Evolutionary conservation across 2,797 vertebrate genomes (phyloP).

Genomic region (Eutrigla gurnardus): DNA sequence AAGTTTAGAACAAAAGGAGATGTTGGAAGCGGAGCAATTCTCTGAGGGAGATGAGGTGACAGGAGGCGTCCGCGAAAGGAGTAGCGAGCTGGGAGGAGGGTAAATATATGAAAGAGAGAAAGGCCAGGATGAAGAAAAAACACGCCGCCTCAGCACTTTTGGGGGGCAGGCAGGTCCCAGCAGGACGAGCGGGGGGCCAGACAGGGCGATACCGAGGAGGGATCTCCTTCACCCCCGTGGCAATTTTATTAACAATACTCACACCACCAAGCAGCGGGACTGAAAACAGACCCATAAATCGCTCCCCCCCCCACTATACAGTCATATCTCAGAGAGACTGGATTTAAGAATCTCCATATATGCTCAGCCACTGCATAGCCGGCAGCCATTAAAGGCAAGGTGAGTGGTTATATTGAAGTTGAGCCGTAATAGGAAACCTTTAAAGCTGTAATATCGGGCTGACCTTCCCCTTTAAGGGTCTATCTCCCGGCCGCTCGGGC

Average conservation of each 20-base stretch:
- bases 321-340: slow-evolving; percentile 64
- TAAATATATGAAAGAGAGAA: slow-evolving; percentile 41
- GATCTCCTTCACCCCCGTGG: slow-evolving; percentile 60
- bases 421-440: slow-evolving; percentile 81
- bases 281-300: slow-evolving; percentile 65
- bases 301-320: slow-evolving; percentile 33
- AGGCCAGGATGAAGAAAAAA: slow-evolving; percentile 45
- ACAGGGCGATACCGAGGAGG: slow-evolving; percentile 40
- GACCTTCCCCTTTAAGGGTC: slow-evolving; percentile 83
- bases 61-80: slow-evolving; percentile 42
- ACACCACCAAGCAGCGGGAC: slow-evolving; percentile 54
- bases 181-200: slow-evolving; percentile 47
- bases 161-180: slow-evolving; percentile 34
- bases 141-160: slow-evolving; percentile 64
- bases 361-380: slow-evolving; percentile 68
- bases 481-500: slow-evolving; percentile 63
- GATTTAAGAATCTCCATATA: slow-evolving; percentile 70
- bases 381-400: slow-evolving; percentile 76
- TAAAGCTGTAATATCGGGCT: slow-evolving; percentile 78
- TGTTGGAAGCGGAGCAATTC: slow-evolving; percentile 37
- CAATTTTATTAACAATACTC: slow-evolving; percentile 71
- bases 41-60: slow-evolving; percentile 38
- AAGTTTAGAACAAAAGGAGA: slow-evolving; percentile 46
- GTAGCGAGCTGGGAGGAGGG: slow-evolving; percentile 40
- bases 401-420: slow-evolving; percentile 76